These are phyloP conservation scores for Hecatera dysodea DNA, from an alignment of 2,888 invertebrate genomes.

Conservation along the genomic window DNA sequence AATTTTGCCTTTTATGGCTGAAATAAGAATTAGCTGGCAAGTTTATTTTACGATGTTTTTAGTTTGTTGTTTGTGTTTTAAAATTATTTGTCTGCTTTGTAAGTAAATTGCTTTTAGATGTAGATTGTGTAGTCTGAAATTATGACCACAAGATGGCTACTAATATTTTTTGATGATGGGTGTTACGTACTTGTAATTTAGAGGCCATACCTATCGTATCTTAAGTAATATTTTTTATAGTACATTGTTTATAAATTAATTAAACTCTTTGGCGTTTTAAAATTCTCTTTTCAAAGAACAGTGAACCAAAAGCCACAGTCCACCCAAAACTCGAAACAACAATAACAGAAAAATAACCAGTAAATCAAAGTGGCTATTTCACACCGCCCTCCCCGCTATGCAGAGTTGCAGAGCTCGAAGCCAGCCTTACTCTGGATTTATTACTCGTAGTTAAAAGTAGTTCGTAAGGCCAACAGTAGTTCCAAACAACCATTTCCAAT, in stretches of 20 bases:
- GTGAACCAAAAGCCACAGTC: not conserved
- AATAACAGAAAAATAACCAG: conserved; percentile 33
- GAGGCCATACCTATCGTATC: too few species aligned
- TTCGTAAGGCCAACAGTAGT: conserved; percentile 87
- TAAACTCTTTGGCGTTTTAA: not conserved
- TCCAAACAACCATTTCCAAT: conserved; percentile 89
- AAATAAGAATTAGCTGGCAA: conserved; percentile 67
- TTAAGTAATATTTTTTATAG: not conserved
- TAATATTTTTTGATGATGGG: not conserved
- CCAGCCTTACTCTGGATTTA: conserved; percentile 87
- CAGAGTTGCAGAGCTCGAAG: conserved; percentile 81
- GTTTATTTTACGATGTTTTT: conserved; percentile 60
- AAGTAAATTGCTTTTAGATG: conserved; percentile 22
- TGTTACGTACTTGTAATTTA: not conserved
- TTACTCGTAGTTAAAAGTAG: conserved; percentile 89
- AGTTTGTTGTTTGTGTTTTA: conserved; percentile 27
- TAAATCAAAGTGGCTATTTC: conserved; percentile 64
- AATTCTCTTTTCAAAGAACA: not conserved
- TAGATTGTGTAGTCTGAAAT: not conserved
- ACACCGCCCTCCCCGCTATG: conserved; percentile 78
- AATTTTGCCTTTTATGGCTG: conserved; percentile 71
- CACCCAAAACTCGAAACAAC: conserved; percentile 39
- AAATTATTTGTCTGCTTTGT: conserved; percentile 3
- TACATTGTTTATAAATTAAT: not conserved
- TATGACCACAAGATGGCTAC: not conserved